phyloP scores from a whole-genome alignment of 2,888 invertebrate genomes.

The Ypsolopha scabrella region DNA sequence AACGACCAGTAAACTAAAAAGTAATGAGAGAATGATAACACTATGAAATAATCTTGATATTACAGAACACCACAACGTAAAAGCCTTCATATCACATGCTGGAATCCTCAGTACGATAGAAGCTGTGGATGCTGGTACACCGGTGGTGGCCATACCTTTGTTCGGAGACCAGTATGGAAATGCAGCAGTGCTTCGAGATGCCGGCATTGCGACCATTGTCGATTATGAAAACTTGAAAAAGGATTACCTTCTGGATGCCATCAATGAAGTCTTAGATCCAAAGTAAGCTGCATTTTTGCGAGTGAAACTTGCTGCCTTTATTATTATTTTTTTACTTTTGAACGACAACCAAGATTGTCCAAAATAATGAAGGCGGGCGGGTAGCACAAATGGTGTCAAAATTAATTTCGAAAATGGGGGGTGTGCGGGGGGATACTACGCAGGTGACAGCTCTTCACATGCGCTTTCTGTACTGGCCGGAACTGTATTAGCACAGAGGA shows the following conservation, averaged over 20 bases:
- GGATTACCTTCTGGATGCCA: constrained; percentile 60
- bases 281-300: constrained; percentile 61
- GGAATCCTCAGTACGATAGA: constrained; percentile 78
- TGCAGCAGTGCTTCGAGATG: constrained; percentile 70
- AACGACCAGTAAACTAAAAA: too few species aligned
- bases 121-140: constrained; percentile 75
- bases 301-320: background rate
- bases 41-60: constrained; percentile 4
- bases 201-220: constrained; percentile 70
- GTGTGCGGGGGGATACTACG: too few species aligned
- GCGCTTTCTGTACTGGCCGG: too few species aligned
- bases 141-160: constrained; percentile 75
- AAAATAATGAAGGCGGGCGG: too few species aligned
- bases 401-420: too few species aligned
- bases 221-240: constrained; percentile 69
- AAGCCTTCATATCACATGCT: constrained; percentile 75
- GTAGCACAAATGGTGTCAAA: too few species aligned
- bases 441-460: too few species aligned
- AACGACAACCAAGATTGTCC: too few species aligned
- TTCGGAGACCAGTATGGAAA: constrained; percentile 80
- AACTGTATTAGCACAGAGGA: too few species aligned
- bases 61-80: constrained; percentile 77
- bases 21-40: too few species aligned
- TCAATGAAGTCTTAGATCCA: constrained; percentile 67
- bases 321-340: too few species aligned